phyloP scores from a whole-genome alignment of 2,888 invertebrate species.

The Lissocephala sabroskyi region DNA sequence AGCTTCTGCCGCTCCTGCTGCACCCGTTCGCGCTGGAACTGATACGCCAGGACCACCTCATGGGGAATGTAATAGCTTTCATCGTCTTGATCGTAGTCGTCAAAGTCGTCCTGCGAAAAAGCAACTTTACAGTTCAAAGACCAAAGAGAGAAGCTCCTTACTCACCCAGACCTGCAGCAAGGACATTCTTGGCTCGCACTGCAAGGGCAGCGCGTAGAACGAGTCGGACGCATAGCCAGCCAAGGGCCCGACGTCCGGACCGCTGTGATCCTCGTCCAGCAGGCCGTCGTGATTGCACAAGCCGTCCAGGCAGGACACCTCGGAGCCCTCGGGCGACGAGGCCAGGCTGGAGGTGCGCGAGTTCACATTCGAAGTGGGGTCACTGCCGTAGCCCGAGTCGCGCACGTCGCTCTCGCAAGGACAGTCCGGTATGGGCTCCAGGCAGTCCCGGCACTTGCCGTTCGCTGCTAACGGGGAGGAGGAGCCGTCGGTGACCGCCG shows the following conservation, averaged over 20 bases:
- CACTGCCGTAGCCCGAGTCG: slow-evolving; percentile 92
- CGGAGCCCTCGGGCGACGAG: slow-evolving; percentile 91
- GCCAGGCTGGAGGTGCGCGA: slow-evolving; percentile 83
- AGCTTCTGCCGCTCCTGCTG: slow-evolving; percentile 86
- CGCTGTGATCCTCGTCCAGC: slow-evolving; percentile 53
- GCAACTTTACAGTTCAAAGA: not conserved
- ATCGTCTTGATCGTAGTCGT: slow-evolving; percentile 84
- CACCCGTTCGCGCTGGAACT: slow-evolving; percentile 84
- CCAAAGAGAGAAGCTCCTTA: slow-evolving; percentile 9
- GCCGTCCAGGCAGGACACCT: slow-evolving; percentile 90
- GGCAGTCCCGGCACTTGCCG: slow-evolving; percentile 63
- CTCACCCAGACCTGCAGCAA: slow-evolving; percentile 54
- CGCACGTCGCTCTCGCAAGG: slow-evolving; percentile 75
- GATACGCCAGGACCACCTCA: slow-evolving; percentile 90
- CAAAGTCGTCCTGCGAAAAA: slow-evolving; percentile 80
- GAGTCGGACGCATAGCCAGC: slow-evolving; percentile 40
- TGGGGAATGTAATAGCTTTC: slow-evolving; percentile 86
- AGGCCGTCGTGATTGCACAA: slow-evolving; percentile 81
- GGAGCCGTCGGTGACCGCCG: slow-evolving; percentile 7
- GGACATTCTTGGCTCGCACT: slow-evolving; percentile 42
- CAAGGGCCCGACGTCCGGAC: slow-evolving; percentile 30
- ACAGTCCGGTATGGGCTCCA: slow-evolving; percentile 59
- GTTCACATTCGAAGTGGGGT: slow-evolving; percentile 76
- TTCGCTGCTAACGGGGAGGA: slow-evolving; percentile 7
- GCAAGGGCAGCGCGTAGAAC: slow-evolving; percentile 35